Percentiles rank a stretch among this genome's conserved stretches.
Conservation (phyloP, 2,888 invertebrate genomes). For the Galerucella calmariensis region DNA sequence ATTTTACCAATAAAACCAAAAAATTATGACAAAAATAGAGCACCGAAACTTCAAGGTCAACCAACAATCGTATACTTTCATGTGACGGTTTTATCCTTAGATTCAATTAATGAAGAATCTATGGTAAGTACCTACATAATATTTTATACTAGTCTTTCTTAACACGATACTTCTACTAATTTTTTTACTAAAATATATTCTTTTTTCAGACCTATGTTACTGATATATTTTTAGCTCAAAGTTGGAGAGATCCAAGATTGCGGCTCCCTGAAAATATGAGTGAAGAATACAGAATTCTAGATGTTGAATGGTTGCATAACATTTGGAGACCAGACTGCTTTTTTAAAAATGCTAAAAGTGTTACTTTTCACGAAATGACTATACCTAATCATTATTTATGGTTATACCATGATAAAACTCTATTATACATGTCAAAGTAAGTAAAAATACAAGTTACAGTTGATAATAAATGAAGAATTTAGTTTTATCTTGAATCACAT, state of each 20-base stretch:
- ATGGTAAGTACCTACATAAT: constrained; percentile 72
- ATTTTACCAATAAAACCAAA: constrained; percentile 86
- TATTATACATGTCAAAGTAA: constrained; percentile 93
- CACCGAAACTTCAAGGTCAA: constrained; percentile 86
- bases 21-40: constrained; percentile 89
- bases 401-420: constrained; percentile 90
- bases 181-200: constrained; percentile 16
- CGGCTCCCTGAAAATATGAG: constrained; percentile 94
- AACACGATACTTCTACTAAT: too few species aligned
- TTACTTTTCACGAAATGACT: constrained; percentile 93
- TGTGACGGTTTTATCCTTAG: constrained; percentile 88
- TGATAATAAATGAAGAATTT: background rate
- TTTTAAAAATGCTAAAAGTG: constrained; percentile 93
- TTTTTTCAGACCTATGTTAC: constrained; percentile 87
- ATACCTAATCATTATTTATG: constrained; percentile 93
- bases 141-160: background rate
- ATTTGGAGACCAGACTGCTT: constrained; percentile 95
- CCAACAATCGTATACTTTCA: constrained; percentile 92
- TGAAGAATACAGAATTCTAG: constrained; percentile 88
- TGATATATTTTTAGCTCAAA: constrained; percentile 91
- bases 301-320: constrained; percentile 89
- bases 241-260: constrained; percentile 90
- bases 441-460: constrained; percentile 48
- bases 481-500: background rate
- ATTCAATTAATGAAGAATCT: constrained; percentile 96